Evolutionary conservation across 2,797 vertebrate genomes (phyloP).

Genomic region (Xerus rutilus): DNA sequence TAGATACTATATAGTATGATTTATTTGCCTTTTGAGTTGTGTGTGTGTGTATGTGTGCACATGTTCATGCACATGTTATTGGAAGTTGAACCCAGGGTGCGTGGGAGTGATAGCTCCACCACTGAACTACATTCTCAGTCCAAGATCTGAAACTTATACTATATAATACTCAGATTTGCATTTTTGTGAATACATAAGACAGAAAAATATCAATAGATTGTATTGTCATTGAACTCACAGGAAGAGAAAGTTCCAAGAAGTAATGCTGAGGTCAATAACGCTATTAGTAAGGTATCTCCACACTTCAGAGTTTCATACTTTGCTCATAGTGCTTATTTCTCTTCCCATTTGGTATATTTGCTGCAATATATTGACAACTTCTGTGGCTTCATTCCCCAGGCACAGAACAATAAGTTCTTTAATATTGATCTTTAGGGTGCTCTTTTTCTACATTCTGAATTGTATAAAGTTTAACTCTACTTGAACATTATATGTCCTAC

Average conservation of each 20-base stretch:
- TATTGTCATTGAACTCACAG: background rate
- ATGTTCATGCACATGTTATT: too few species aligned
- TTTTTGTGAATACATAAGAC: background rate
- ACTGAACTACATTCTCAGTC: background rate
- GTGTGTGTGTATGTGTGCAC: too few species aligned
- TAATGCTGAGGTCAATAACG: background rate
- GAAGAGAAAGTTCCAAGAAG: background rate
- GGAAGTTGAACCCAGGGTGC: background rate
- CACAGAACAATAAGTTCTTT: background rate
- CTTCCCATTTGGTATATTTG: background rate
- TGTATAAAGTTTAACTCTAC: background rate
- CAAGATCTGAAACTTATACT: background rate
- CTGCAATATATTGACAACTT: background rate
- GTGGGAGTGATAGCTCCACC: background rate
- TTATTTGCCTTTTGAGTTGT: background rate
- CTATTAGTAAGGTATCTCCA: background rate
- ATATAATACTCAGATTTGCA: background rate
- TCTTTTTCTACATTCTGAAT: background rate
- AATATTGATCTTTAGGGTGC: background rate
- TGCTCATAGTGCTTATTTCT: background rate
- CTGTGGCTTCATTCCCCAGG: background rate
- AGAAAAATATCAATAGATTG: background rate
- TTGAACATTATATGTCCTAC: background rate
- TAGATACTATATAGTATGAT: background rate
- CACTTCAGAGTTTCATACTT: background rate